These are phyloP conservation scores for Clunio marinus DNA, from an alignment of 2,888 invertebrate species.

Conservation along the genomic window DNA sequence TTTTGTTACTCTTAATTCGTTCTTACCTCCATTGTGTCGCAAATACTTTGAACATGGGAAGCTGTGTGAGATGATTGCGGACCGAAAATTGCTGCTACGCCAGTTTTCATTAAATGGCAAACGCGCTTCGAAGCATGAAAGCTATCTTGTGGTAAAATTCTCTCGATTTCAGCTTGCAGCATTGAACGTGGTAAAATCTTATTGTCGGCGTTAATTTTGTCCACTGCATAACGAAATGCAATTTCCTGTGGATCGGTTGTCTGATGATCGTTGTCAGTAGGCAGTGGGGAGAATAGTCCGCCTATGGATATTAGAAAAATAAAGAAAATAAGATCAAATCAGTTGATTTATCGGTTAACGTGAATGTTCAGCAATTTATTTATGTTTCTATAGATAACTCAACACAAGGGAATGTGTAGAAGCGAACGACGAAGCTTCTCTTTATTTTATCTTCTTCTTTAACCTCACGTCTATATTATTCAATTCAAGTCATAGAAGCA, in stretches of 20 bases:
- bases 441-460: neutral
- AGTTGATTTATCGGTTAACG: neutral
- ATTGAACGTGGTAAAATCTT: slow-evolving; percentile 80
- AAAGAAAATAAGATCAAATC: neutral
- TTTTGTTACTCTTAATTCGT: neutral
- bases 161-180: slow-evolving; percentile 82
- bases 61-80: slow-evolving; percentile 88
- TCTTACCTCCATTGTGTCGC: slow-evolving; percentile 82
- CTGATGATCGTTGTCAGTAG: slow-evolving; percentile 56
- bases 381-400: too few species aligned
- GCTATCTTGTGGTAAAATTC: slow-evolving; percentile 85
- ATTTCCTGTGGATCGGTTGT: slow-evolving; percentile 83
- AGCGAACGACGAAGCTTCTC: neutral
- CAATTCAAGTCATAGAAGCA: too few species aligned
- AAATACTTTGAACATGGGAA: slow-evolving; percentile 91
- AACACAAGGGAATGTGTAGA: too few species aligned
- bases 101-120: slow-evolving; percentile 78
- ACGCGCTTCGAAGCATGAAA: slow-evolving; percentile 93
- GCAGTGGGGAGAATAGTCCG: slow-evolving; percentile 27
- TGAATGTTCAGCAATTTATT: too few species aligned
- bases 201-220: slow-evolving; percentile 80
- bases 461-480: neutral
- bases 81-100: slow-evolving; percentile 91
- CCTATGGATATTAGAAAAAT: neutral
- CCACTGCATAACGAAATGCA: slow-evolving; percentile 89